These are phyloP conservation scores for Hucho hucho DNA, from an alignment of 2,113 vertebrate species.

Conservation along the genomic window DNA sequence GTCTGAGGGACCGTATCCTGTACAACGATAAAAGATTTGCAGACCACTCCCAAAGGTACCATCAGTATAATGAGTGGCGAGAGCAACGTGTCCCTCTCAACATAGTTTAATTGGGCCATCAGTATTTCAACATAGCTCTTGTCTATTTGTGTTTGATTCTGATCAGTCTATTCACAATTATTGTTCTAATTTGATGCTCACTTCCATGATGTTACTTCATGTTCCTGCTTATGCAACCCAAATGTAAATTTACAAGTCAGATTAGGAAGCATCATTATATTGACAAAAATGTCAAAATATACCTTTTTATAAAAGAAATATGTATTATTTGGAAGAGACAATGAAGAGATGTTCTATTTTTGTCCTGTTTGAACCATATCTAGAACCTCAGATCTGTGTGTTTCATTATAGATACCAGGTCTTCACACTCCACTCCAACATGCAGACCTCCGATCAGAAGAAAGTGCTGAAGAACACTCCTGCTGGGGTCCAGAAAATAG, in stretches of 20 bases:
- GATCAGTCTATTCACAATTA: not conserved
- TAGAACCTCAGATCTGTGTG: not conserved
- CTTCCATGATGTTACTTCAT: too few species aligned
- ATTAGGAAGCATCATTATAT: not conserved
- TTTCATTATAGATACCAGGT: constrained; percentile 81
- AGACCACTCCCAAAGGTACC: constrained; percentile 79
- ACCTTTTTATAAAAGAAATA: not conserved
- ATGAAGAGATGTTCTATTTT: too few species aligned
- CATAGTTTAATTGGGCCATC: not conserved
- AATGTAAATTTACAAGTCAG: not conserved
- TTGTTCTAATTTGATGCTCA: not conserved
- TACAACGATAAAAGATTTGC: constrained; percentile 89
- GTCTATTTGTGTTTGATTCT: too few species aligned
- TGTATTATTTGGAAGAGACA: not conserved
- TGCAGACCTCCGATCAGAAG: constrained; percentile 92
- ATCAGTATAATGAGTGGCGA: not conserved
- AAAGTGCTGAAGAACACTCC: constrained; percentile 84
- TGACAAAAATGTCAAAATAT: not conserved
- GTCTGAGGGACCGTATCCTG: constrained; percentile 84
- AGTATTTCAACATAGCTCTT: not conserved
- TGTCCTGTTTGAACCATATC: not conserved
- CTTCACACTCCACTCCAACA: constrained; percentile 93
- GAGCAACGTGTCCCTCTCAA: not conserved
- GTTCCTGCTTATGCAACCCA: too few species aligned
- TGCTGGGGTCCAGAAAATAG: constrained; percentile 87